Conservation (phyloP, 2,113 vertebrate species). For the Atrichornis clamosus region DNA sequence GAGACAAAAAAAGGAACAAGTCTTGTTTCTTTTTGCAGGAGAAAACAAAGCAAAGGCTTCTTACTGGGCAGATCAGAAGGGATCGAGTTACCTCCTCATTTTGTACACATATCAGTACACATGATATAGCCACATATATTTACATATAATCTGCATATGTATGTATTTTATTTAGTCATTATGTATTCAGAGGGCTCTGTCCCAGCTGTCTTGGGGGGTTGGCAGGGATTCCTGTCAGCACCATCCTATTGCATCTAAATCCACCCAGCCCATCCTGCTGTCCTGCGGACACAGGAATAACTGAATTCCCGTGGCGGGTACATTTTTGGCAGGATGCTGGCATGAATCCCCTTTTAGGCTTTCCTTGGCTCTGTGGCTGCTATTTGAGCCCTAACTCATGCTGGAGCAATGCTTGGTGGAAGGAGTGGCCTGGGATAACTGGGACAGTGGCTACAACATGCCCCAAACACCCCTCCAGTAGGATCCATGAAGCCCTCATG, state of each 20-base stretch:
- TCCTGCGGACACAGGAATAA: accelerated
- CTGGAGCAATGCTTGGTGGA: neutral
- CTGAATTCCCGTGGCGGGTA: accelerated
- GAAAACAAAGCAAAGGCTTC: neutral
- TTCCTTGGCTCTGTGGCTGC: neutral
- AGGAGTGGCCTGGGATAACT: neutral
- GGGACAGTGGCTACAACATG: accelerated
- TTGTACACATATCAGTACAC: neutral
- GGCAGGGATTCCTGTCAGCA: neutral
- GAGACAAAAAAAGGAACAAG: neutral
- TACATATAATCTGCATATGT: neutral
- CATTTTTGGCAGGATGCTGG: neutral
- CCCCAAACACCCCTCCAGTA: neutral
- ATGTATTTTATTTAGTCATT: neutral
- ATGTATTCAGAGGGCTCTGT: neutral
- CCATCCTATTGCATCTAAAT: neutral
- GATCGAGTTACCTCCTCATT: neutral
- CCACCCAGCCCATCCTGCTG: neutral
- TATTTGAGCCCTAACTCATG: neutral
- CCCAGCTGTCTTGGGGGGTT: neutral
- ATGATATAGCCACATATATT: no score
- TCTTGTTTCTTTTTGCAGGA: neutral
- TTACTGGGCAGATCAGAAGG: neutral
- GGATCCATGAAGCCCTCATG: accelerated
- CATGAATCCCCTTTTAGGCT: neutral